phyloP scores from a whole-genome alignment of 2,888 invertebrate species.

The Drosophila nr. perissopoda region DNA sequence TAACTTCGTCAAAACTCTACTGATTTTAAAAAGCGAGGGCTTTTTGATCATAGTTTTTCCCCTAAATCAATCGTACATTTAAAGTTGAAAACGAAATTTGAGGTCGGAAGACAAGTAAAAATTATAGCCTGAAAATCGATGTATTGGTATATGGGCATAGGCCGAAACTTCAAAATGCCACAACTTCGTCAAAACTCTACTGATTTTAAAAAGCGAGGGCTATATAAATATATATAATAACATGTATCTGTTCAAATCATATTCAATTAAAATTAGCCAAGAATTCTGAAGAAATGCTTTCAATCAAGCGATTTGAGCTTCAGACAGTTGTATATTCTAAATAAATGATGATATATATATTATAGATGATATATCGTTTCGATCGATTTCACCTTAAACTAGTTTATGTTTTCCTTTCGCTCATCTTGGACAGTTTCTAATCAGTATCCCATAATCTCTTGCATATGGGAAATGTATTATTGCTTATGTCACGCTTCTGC shows the following conservation, averaged over 20 bases:
- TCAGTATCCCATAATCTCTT: neutral
- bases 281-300: neutral
- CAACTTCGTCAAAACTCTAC: too few relatives aligned
- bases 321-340: neutral
- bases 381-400: neutral
- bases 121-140: too few relatives aligned
- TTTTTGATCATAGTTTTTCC: too few relatives aligned
- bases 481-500: slow-evolving; percentile 7
- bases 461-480: neutral
- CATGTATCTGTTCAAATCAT: too few relatives aligned
- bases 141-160: too few relatives aligned
- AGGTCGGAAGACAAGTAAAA: too few relatives aligned
- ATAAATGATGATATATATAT: neutral
- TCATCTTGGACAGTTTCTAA: neutral
- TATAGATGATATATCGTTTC: neutral
- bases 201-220: too few relatives aligned
- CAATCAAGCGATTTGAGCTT: neutral
- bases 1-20: too few relatives aligned
- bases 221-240: neutral
- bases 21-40: too few relatives aligned
- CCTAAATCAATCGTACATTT: too few relatives aligned
- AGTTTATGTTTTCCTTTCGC: neutral
- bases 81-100: too few relatives aligned
- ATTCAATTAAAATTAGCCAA: neutral
- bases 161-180: too few relatives aligned